Evolutionary conservation across 2,888 invertebrate species (phyloP).

Genomic region (Hanleya hanleyi): DNA sequence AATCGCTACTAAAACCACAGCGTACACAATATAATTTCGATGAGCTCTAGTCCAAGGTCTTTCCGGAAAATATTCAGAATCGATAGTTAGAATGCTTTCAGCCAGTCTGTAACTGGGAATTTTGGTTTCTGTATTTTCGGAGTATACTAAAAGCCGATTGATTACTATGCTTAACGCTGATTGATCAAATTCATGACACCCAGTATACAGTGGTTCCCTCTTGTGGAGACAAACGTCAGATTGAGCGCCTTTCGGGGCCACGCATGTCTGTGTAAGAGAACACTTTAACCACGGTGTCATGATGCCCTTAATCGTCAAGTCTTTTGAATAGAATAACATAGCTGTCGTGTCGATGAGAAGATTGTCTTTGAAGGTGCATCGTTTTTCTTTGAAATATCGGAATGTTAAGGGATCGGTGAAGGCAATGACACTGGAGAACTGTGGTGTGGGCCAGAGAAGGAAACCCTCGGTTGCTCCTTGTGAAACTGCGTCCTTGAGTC

Average conservation of each 20-base stretch:
- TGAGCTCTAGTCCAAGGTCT: slow-evolving; percentile 53
- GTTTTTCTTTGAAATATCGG: slow-evolving; percentile 47
- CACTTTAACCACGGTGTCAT: slow-evolving; percentile 65
- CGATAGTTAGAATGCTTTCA: slow-evolving; percentile 32
- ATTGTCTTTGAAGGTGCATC: slow-evolving; percentile 51
- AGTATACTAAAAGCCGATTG: slow-evolving; percentile 25
- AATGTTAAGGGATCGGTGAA: slow-evolving; percentile 56
- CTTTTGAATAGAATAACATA: slow-evolving; percentile 55
- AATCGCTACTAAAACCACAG: neutral
- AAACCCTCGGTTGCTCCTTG: slow-evolving; percentile 48
- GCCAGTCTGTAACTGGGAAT: slow-evolving; percentile 29
- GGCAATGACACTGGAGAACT: slow-evolving; percentile 41
- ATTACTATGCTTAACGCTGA: slow-evolving; percentile 57
- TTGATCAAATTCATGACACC: slow-evolving; percentile 62
- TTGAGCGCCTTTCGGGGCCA: slow-evolving; percentile 47
- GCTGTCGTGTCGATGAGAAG: slow-evolving; percentile 50
- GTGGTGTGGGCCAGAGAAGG: slow-evolving; percentile 50
- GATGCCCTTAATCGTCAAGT: slow-evolving; percentile 47
- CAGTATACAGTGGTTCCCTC: slow-evolving; percentile 55
- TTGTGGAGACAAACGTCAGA: slow-evolving; percentile 54
- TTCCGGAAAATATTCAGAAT: slow-evolving; percentile 51
- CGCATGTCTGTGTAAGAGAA: slow-evolving; percentile 53
- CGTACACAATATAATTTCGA: neutral
- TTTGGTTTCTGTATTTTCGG: neutral
- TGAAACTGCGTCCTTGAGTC: slow-evolving; percentile 43